Conservation (phyloP, 1,140 invertebrate species). For the Penaeus chinensis region DNA sequence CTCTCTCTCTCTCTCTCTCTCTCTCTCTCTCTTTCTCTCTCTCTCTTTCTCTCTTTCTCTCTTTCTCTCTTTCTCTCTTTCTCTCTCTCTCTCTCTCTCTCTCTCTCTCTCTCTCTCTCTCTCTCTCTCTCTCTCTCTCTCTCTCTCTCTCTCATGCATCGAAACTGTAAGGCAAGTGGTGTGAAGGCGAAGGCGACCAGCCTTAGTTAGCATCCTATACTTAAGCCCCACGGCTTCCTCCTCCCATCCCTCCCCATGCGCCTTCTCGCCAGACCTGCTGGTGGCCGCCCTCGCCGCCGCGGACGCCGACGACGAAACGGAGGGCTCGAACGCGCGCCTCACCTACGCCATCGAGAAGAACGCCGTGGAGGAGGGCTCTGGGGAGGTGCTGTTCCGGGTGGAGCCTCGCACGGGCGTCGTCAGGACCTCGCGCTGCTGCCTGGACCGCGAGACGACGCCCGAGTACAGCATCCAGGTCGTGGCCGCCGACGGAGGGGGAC, state of each 20-base stretch:
- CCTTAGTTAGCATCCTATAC: too few relatives aligned
- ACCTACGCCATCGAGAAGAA: conserved; percentile 58
- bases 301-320: conserved; percentile 55
- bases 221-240: background rate
- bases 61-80: too few relatives aligned
- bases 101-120: too few relatives aligned
- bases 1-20: too few relatives aligned
- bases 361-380: conserved; percentile 69
- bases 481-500: conserved; percentile 66
- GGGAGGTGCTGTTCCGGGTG: conserved; percentile 65
- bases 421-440: conserved; percentile 45
- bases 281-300: conserved; percentile 50
- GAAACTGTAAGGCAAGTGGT: too few relatives aligned
- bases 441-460: conserved; percentile 53
- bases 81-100: too few relatives aligned
- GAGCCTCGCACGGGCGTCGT: conserved; percentile 68
- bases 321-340: conserved; percentile 51
- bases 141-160: too few relatives aligned
- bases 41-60: too few relatives aligned
- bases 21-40: too few relatives aligned
- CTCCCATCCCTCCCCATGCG: background rate
- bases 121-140: too few relatives aligned
- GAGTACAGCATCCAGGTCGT: conserved; percentile 63
- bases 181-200: too few relatives aligned
- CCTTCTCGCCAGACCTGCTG: background rate